Evolutionary conservation across 2,888 invertebrate species (phyloP), one percentile per base, ranked within the genome.

Genomic region (Laothoe populi): DNA sequence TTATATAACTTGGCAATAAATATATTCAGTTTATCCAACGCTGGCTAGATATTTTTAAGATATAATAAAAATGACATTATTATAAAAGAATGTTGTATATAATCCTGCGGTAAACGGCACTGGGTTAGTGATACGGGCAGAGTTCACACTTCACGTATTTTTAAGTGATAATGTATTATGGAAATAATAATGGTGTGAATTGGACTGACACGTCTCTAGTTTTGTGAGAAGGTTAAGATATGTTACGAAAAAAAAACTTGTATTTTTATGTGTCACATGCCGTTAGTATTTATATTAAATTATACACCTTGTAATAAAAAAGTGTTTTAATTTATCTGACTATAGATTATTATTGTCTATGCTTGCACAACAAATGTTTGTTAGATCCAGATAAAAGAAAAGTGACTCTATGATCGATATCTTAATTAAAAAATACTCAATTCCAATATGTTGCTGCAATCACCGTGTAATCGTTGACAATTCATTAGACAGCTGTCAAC

Each of bases 391-490:
- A 53, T 53, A 53, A 53, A 31, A 31, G 53, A 10, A 53, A 53
- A 53, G 2, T 19, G 35, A 10, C 53, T 53, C 35, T 35, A 35
- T 19, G 53, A 53, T 53, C 31, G 35, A 53, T 53, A 53, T 53
- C 53, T 31, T 53, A 53, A 53, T 53, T 53, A 53, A 31, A 44
- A 49, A 53, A 53, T 53, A 31, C 31, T 31, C 53, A 53, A 53
- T 19, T 19, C 35, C 53, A 53, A 53, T 53, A 53, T 53, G 53
- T 31, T 19, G 53, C 11, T 48, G 48, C 38, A 38, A 38, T 48
- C 21, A 21, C 11, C 48, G 48, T 24, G 53, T 35, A 53, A 53
- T 35, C 31, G 53, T 31, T 53, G 53, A 53, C 53, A 53, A 53
- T 31, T 19, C 31, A 31, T 31, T 31, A 31, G 49, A 53, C 49